These are phyloP conservation scores for Pogonus chalceus DNA, from an alignment of 1,140 invertebrate species.

Conservation along the genomic window DNA sequence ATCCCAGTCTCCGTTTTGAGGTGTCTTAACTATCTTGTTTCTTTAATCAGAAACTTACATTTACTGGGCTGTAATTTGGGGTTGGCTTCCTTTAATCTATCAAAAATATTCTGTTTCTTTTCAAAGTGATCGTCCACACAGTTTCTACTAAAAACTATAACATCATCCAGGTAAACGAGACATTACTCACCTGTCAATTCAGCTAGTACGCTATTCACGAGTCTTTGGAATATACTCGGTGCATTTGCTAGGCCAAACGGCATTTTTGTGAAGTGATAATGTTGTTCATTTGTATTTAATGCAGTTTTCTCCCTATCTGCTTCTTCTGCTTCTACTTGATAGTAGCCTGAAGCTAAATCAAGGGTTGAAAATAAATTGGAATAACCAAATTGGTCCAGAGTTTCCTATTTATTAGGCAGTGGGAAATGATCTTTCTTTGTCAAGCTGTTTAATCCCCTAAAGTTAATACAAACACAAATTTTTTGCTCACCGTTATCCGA, in stretches of 20 bases:
- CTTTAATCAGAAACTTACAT: constrained; percentile 25
- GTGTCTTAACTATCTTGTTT: constrained; percentile 26
- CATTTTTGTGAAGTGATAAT: constrained; percentile 34
- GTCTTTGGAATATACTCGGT: neutral
- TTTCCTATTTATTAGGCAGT: constrained; percentile 36
- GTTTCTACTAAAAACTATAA: constrained; percentile 18
- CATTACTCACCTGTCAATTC: constrained; percentile 13
- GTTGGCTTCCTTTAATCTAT: constrained; percentile 14
- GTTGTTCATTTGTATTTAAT: constrained; percentile 28
- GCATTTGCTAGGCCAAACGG: constrained; percentile 31
- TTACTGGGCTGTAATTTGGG: constrained; percentile 25
- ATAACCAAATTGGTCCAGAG: constrained; percentile 31
- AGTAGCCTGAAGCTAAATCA: constrained; percentile 36
- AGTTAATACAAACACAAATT: constrained; percentile 25
- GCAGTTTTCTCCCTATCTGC: constrained; percentile 34
- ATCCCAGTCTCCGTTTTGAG: constrained; percentile 22
- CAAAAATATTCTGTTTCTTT: constrained; percentile 16
- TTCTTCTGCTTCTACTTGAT: constrained; percentile 34
- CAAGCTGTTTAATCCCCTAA: constrained; percentile 23
- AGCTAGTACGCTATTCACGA: constrained; percentile 12
- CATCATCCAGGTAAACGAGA: constrained; percentile 20
- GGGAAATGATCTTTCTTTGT: constrained; percentile 36
- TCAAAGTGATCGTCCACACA: constrained; percentile 17
- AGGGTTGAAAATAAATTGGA: constrained; percentile 32
- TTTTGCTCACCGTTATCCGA: constrained; percentile 7